phyloP scores from a whole-genome alignment of 2,113 vertebrate species.

The Neolamprologus hecqui region DNA sequence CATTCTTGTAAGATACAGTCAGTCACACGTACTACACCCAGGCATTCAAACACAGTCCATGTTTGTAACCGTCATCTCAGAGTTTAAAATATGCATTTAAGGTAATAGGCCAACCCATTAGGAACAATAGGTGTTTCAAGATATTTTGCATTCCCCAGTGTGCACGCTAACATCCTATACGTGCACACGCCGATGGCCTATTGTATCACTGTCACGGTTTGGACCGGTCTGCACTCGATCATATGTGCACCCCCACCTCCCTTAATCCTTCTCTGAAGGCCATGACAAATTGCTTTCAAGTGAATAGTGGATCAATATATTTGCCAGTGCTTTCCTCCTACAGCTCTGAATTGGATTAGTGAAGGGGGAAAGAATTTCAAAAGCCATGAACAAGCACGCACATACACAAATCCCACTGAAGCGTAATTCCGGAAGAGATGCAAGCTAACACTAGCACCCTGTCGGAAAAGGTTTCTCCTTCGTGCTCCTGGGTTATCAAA shows the following conservation, averaged over 20 bases:
- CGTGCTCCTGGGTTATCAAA: background rate
- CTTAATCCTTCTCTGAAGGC: constrained; percentile 6
- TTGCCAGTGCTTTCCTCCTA: background rate
- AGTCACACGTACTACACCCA: background rate
- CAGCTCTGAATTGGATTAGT: constrained; percentile 18
- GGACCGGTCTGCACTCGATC: background rate
- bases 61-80: background rate
- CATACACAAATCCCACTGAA: background rate
- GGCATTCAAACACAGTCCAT: background rate
- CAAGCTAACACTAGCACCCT: constrained; percentile 3
- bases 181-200: background rate
- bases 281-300: constrained; percentile 36
- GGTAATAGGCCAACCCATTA: background rate
- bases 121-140: background rate
- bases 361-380: constrained; percentile 2
- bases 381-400: background rate
- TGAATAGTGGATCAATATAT: constrained; percentile 51
- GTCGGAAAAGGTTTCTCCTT: background rate
- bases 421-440: background rate
- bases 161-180: background rate
- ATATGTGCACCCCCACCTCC: background rate
- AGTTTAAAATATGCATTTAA: background rate
- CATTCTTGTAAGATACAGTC: background rate
- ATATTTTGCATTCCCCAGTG: background rate
- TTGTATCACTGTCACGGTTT: background rate